Evolutionary conservation across 1,140 invertebrate genomes (phyloP), one percentile per base, ranked within the genome.

Genomic region (Bathynomus jamesi): DNA sequence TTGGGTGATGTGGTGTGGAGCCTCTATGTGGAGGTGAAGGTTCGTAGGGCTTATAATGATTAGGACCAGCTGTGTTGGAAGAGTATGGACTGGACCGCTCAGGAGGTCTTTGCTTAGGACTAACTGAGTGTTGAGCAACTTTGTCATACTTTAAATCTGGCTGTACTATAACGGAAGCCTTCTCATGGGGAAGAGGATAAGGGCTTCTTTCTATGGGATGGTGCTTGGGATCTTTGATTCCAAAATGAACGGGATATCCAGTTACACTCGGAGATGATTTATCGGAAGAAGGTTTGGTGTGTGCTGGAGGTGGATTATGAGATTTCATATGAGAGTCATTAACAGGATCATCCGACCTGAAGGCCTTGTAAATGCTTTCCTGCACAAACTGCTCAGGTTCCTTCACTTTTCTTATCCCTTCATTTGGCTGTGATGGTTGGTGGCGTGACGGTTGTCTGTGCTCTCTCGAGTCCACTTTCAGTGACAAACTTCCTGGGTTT

Each of bases 61-160:
- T 69, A 61, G 67, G 25, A 25, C 29, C 53, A 27, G 60, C 46
- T 64, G 73, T 65, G 61, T 28, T 61, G 46, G 73, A 64, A 25
- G 73, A 32, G 67, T 71, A 77, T 24, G 76, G 76, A 72, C 76
- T 77, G 28, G 76, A 69, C 29, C 76, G 64, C 40, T 74, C 76
- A 13, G 70, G 69, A 31, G 70, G 72, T 25, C 71, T 67, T 27
- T 74, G 75, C 28, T 77, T 77, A n/a, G 76, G 76, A 67, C 76
- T 77, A 28, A 77, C 29, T 61, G 76, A 72, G 32, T 72, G 70
- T 53, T 67, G 67, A 13, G 73, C 64, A 24, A 31, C 69, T 72
- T 77, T 77, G 17, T 74, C 76, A 70, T 76, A 76, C 30, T 76
- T 76, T 7, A 63, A 29, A 21, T 77, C 76, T 31, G 76, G 76